A percentile compares a stretch with the other conserved stretches of the same genome.
These are phyloP conservation scores for Caenorhabditis sp. DNA, from an alignment of 2,888 invertebrate genomes.

Conservation along the genomic window DNA sequence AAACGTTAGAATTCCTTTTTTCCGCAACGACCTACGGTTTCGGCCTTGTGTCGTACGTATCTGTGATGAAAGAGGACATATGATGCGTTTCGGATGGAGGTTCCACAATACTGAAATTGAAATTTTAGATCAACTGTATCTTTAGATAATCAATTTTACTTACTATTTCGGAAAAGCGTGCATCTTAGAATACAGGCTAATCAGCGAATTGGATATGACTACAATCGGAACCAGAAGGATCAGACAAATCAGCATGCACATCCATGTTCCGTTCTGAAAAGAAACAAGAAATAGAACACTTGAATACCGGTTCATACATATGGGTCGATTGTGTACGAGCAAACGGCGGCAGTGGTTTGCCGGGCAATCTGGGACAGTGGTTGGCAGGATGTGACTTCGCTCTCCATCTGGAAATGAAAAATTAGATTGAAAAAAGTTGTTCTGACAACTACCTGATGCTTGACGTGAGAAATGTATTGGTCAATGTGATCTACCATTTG, in stretches of 20 bases:
- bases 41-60: conserved; percentile 76
- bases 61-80: conserved; percentile 79
- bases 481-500: conserved; percentile 66
- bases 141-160: conserved; percentile 53
- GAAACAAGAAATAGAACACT: too few species aligned
- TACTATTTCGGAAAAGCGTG: conserved; percentile 82
- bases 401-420: conserved; percentile 68
- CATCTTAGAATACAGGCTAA: conserved; percentile 84
- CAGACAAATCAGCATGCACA: conserved; percentile 84
- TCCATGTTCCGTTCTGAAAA: conserved; percentile 85
- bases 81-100: conserved; percentile 73
- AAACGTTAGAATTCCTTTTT: too few species aligned
- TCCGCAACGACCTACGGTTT: conserved; percentile 78
- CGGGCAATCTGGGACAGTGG: conserved; percentile 75
- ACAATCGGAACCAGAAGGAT: conserved; percentile 84
- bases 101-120: conserved; percentile 73
- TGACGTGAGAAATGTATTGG: conserved; percentile 72
- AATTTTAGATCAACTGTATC: not conserved
- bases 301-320: conserved; percentile 70
- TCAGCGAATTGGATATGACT: conserved; percentile 84
- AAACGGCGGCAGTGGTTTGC: conserved; percentile 76
- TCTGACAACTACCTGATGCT: conserved; percentile 57
- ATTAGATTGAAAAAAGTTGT: not conserved
- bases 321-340: conserved; percentile 78
- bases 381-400: conserved; percentile 78